phyloP scores from a whole-genome alignment of 1,140 invertebrate species.

The Drosophila obscura region DNA sequence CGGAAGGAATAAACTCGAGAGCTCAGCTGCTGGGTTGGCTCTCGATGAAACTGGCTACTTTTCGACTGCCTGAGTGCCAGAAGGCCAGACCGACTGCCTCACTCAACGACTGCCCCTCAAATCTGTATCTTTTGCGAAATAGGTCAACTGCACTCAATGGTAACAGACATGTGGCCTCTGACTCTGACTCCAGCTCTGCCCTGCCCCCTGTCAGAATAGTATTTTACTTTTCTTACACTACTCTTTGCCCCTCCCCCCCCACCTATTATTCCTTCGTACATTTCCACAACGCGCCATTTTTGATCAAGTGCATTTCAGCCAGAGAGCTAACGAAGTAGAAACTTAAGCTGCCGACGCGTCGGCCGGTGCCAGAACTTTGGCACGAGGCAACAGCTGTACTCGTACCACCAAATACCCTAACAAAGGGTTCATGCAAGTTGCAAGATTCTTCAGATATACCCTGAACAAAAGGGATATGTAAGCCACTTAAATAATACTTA shows the following conservation, averaged over 20 bases:
- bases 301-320: constrained; percentile 74
- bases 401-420: neutral
- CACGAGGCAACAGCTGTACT: constrained; percentile 15
- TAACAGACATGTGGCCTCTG: constrained; percentile 56
- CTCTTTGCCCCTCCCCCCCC: neutral
- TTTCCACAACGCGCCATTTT: constrained; percentile 61
- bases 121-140: constrained; percentile 59
- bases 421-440: neutral
- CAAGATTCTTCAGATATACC: neutral
- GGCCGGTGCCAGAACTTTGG: constrained; percentile 3
- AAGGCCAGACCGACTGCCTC: constrained; percentile 1
- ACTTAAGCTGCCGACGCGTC: constrained; percentile 42
- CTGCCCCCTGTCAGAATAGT: constrained; percentile 3
- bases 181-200: constrained; percentile 29
- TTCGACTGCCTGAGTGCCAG: constrained; percentile 23
- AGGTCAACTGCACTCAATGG: constrained; percentile 69
- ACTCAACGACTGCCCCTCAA: constrained; percentile 26
- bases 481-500: too few relatives aligned
- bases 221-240: neutral
- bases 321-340: constrained; percentile 70
- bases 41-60: constrained; percentile 60
- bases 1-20: constrained; percentile 54
- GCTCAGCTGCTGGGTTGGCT: constrained; percentile 6
- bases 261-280: constrained; percentile 25
- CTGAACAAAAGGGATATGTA: neutral